phyloP scores from a whole-genome alignment of 2,797 vertebrate species.

The Gymnocypris eckloni region DNA sequence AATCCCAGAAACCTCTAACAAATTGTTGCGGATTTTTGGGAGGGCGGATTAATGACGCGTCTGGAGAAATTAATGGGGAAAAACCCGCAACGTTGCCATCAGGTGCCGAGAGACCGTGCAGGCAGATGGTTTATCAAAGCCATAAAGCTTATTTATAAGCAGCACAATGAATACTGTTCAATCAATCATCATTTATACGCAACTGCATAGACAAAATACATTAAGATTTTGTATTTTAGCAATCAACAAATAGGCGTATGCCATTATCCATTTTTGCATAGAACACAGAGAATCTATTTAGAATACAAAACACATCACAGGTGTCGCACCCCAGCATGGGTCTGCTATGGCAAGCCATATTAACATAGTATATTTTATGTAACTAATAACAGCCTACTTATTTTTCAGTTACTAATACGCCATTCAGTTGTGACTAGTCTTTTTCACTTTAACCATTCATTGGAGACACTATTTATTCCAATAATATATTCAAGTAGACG shows the following conservation, averaged over 20 bases:
- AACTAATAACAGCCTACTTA: background rate
- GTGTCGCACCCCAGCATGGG: background rate
- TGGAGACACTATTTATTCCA: background rate
- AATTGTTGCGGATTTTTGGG: constrained; percentile 29
- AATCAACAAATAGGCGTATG: background rate
- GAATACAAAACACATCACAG: background rate
- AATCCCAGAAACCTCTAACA: constrained; percentile 18
- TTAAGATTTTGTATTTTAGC: background rate
- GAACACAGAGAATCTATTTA: background rate
- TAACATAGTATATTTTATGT: too few relatives aligned
- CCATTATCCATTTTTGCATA: background rate
- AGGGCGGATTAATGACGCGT: constrained; percentile 33
- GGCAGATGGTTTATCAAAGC: background rate
- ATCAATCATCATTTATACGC: background rate
- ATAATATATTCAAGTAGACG: background rate
- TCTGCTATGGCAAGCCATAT: background rate
- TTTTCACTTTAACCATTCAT: background rate
- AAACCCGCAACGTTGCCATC: constrained; percentile 2
- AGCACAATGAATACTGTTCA: background rate
- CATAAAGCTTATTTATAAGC: background rate
- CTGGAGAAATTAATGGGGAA: background rate
- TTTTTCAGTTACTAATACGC: background rate
- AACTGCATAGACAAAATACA: background rate
- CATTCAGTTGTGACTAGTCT: too few relatives aligned
- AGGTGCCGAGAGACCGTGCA: background rate